Evolutionary conservation across 2,888 invertebrate genomes (phyloP), one percentile per base, ranked within the genome.

Genomic region (Tortrix viridana): DNA sequence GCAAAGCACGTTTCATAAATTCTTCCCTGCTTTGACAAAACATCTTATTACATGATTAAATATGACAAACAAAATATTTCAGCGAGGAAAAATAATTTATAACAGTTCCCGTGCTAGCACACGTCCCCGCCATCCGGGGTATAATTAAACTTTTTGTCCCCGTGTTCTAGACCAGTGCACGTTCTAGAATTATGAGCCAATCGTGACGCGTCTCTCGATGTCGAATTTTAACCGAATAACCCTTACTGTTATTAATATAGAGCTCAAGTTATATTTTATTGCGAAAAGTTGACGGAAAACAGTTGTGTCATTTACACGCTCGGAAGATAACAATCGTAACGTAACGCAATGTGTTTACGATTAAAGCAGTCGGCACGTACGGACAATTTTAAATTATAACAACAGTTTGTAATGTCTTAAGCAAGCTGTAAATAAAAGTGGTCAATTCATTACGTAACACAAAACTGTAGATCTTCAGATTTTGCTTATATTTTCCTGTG

Each of bases 61-160:
- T 19, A 57, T 52, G 52, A 46, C 62, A 52, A 56, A 57, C 67
- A 65, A 53, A 48, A 66, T 71, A 69, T 71, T 69, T 74, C 60
- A 57, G 54, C 61, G 26, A 69, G 65, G 65, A 68, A 69, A 71
- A 73, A 71, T 68, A 71, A 72, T 72, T 73, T 70, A 75, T 74
- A 71, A 72, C 73, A 72, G 68, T 69, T 65, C 66, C 38, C 55
- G 65, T 65, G 57, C 67, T 64, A 61, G 65, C 70, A 69, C 71
- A 74, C 71, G 73, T 74, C 71, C 74, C 68, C 68, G 71, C 71
- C 75, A 74, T 74, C 71, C 66, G 72, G 73, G 73, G 73, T 74
- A 77, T 84, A 88, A 85, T 86, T 86, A 88, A 85, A 88, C 80
- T 87, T 86, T 84, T 85, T 85, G 79, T 74, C 67, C 66, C 68